Conservation (phyloP, 2,888 invertebrate species). For the Toxonevra muliebris region DNA sequence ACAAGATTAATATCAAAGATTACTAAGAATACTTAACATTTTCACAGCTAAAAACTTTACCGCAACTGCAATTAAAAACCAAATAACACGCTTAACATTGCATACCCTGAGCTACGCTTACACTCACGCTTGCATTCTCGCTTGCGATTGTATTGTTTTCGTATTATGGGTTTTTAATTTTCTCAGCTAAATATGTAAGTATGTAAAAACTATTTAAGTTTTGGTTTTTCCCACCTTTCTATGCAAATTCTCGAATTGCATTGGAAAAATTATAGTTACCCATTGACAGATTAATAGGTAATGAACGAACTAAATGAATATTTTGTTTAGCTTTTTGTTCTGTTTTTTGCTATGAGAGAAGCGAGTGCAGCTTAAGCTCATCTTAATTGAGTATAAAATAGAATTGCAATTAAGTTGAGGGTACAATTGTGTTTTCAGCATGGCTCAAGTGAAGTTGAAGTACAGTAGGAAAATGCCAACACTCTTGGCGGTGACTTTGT, state of each 20-base stretch:
- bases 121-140: not conserved
- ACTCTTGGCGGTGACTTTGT: conserved; percentile 17
- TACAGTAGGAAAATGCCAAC: conserved; percentile 13
- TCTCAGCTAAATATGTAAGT: not conserved
- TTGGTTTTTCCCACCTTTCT: conserved; percentile 45
- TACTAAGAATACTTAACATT: conserved; percentile 11
- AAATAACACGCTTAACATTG: too few species aligned
- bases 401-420: conserved; percentile 1
- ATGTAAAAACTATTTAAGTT: not conserved
- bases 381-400: conserved; percentile 31
- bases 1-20: not conserved
- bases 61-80: too few species aligned
- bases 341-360: too few species aligned
- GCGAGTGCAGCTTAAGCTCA: not conserved
- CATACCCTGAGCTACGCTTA: too few species aligned
- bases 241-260: conserved; percentile 33
- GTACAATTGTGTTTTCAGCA: conserved; percentile 26
- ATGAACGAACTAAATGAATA: too few species aligned
- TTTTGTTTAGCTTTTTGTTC: too few species aligned
- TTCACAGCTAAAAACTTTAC: conserved; percentile 9
- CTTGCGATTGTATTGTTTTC: conserved; percentile 13
- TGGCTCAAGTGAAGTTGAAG: conserved; percentile 13
- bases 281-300: too few species aligned
- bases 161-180: not conserved
- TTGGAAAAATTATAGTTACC: too few species aligned